Evolutionary conservation across 2,113 vertebrate species (phyloP).

Genomic region (Oceanites oceanicus): DNA sequence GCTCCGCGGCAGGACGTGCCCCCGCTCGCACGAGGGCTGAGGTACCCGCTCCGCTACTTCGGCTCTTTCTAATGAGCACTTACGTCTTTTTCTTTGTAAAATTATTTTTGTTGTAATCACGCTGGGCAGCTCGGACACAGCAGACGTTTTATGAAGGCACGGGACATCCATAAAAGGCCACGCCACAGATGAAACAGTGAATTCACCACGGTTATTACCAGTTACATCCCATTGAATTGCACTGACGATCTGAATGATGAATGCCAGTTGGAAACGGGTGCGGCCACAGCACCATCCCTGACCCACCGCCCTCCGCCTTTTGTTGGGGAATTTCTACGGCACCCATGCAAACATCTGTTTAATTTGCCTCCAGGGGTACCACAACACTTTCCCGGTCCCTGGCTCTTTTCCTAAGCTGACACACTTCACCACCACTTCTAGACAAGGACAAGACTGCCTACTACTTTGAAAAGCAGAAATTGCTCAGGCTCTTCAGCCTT

Average conservation of each 20-base stretch:
- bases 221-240: neutral
- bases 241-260: neutral
- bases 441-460: neutral
- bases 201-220: neutral
- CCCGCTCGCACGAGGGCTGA: rapidly evolving
- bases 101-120: neutral
- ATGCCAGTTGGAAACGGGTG: neutral
- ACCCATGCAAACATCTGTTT: rapidly evolving
- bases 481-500: neutral
- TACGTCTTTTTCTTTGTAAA: rapidly evolving
- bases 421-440: neutral
- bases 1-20: neutral
- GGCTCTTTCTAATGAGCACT: neutral
- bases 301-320: rapidly evolving
- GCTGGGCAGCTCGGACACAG: neutral
- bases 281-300: neutral
- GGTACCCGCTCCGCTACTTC: rapidly evolving
- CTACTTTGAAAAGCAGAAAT: neutral
- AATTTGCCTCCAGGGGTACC: neutral
- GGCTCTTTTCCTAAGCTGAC: neutral
- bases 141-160: neutral
- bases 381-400: neutral
- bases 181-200: neutral
- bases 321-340: neutral
- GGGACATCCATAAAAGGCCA: neutral